These are phyloP conservation scores for Drosophila bifasciata DNA, from an alignment of 1,140 invertebrate species.

Conservation along the genomic window DNA sequence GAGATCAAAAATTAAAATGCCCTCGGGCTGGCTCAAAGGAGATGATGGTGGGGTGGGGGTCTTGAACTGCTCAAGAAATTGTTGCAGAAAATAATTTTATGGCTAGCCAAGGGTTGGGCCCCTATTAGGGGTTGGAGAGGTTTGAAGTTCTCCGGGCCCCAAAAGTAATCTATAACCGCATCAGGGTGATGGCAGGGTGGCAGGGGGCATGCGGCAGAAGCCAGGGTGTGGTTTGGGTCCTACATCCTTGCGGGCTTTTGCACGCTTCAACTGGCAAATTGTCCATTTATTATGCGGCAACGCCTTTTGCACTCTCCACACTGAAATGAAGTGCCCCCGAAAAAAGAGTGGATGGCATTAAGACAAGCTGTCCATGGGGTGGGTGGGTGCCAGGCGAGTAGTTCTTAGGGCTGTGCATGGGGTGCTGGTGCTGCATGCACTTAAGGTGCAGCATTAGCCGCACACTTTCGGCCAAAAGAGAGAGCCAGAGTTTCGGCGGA, in stretches of 20 bases:
- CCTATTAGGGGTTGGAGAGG: conserved; percentile 37
- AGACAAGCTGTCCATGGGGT: conserved; percentile 63
- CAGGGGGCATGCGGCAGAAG: neutral
- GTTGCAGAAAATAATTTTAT: conserved; percentile 80
- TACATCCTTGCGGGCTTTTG: conserved; percentile 73
- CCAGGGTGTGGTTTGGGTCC: conserved; percentile 11
- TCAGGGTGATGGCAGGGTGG: conserved; percentile 27
- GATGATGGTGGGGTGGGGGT: neutral
- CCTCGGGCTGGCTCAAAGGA: conserved; percentile 39
- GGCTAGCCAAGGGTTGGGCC: conserved; percentile 68
- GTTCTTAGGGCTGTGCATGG: neutral
- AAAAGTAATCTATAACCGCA: conserved; percentile 75
- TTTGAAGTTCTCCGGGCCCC: conserved; percentile 3
- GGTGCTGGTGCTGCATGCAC: conserved; percentile 49
- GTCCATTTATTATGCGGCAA: conserved; percentile 83
- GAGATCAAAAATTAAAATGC: conserved; percentile 83
- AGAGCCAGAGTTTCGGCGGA: conserved; percentile 35
- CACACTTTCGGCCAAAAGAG: conserved; percentile 61
- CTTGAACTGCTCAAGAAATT: conserved; percentile 75
- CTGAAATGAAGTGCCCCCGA: conserved; percentile 63
- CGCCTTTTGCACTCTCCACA: conserved; percentile 73
- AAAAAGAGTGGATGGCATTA: conserved; percentile 54
- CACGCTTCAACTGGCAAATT: conserved; percentile 80
- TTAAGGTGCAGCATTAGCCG: conserved; percentile 80
- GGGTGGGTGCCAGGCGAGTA: conserved; percentile 1